Evolutionary conservation across 2,113 vertebrate species (phyloP).

Genomic region (Grammomys surdaster): DNA sequence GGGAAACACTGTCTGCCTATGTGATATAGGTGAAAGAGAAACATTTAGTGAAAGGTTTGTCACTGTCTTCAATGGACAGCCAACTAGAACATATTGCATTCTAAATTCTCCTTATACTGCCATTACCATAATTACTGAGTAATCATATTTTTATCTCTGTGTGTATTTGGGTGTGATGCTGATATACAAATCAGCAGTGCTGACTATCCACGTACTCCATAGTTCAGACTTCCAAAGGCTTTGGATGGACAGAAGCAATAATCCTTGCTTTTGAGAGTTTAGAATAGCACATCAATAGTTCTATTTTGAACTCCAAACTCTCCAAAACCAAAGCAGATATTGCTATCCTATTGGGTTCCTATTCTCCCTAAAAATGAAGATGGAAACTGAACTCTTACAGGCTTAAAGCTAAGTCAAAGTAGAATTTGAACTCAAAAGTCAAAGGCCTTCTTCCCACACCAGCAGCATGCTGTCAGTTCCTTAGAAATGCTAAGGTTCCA

Average conservation of each 20-base stretch:
- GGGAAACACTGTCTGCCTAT: not conserved
- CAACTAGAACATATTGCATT: not conserved
- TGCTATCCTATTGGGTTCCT: not conserved
- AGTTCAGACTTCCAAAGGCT: not conserved
- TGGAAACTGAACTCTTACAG: not conserved
- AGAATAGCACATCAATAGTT: not conserved
- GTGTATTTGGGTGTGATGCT: not conserved
- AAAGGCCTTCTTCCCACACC: not conserved
- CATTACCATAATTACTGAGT: not conserved
- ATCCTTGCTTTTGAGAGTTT: not conserved
- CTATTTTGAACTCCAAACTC: not conserved
- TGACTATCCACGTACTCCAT: fast-evolving
- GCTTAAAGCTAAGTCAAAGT: not conserved
- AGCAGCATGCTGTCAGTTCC: no score
- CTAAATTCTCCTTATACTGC: not conserved
- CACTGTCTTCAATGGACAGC: not conserved
- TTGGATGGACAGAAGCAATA: not conserved
- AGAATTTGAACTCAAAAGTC: not conserved
- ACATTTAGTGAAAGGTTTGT: not conserved
- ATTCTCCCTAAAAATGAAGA: not conserved
- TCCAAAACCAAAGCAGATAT: not conserved
- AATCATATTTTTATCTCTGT: not conserved
- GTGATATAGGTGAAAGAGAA: not conserved
- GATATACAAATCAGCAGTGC: no score
- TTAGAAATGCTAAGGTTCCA: not conserved